phyloP scores from a whole-genome alignment of 1,140 invertebrate species.

The Bursaphelenchus mucronatus region DNA sequence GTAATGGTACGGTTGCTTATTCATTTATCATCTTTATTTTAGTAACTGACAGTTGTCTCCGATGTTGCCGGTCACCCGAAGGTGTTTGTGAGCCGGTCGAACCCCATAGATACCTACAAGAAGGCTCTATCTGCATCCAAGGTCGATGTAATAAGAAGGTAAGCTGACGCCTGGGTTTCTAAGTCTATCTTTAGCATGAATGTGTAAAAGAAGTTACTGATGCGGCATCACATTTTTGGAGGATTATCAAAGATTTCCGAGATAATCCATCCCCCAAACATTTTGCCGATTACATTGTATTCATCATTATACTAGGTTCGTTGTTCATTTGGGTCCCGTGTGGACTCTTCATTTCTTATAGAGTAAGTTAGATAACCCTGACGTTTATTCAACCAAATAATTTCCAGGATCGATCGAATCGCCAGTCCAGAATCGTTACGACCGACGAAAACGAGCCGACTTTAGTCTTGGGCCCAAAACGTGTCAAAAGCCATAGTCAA shows the following conservation, averaged over 20 bases:
- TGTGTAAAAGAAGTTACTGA: slow-evolving; percentile 42
- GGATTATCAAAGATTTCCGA: slow-evolving; percentile 34
- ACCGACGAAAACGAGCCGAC: slow-evolving; percentile 2
- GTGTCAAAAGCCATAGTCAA: background rate
- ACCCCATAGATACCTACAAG: slow-evolving; percentile 21
- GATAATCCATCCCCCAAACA: slow-evolving; percentile 30
- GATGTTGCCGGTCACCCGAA: slow-evolving; percentile 31
- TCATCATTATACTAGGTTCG: slow-evolving; percentile 31
- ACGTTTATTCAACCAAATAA: background rate
- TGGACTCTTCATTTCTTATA: slow-evolving; percentile 36
- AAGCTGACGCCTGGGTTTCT: slow-evolving; percentile 3
- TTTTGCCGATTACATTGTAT: slow-evolving; percentile 40
- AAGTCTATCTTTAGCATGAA: slow-evolving; percentile 24
- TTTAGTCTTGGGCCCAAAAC: slow-evolving; percentile 6
- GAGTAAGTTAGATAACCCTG: slow-evolving; percentile 1
- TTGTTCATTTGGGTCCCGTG: slow-evolving; percentile 40
- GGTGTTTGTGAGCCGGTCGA: slow-evolving; percentile 31
- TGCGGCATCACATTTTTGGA: slow-evolving; percentile 30
- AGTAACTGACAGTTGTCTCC: slow-evolving; percentile 28
- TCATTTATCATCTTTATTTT: slow-evolving; percentile 10
- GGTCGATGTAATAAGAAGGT: slow-evolving; percentile 36
- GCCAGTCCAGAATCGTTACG: background rate
- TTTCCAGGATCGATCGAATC: slow-evolving; percentile 17
- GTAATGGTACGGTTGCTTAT: slow-evolving; percentile 30
- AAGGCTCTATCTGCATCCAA: slow-evolving; percentile 47